Percentiles rank a stretch among this genome's conserved stretches.
These are phyloP conservation scores for Takifugu rubripes DNA, from an alignment of 2,797 vertebrate genomes.

Conservation along the genomic window DNA sequence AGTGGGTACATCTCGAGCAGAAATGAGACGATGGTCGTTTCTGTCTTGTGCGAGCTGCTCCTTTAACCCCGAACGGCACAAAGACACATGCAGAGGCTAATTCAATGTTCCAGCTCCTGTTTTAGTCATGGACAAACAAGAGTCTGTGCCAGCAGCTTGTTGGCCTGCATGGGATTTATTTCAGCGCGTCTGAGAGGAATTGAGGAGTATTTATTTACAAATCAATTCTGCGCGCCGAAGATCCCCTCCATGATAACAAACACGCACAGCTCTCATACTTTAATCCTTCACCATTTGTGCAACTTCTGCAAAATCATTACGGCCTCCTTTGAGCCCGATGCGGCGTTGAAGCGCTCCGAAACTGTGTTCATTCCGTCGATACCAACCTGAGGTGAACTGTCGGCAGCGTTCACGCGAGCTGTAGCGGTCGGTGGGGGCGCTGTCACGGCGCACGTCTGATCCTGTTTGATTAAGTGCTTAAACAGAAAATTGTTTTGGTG, in stretches of 20 bases:
- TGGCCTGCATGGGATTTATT: conserved; percentile 43
- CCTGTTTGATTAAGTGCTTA: conserved; percentile 20
- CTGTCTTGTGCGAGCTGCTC: background rate
- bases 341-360: conserved; percentile 11
- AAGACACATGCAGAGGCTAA: conserved; percentile 17
- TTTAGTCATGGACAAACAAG: conserved; percentile 42
- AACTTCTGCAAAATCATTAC: conserved; percentile 35
- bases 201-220: conserved; percentile 42
- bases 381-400: background rate
- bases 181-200: conserved; percentile 36
- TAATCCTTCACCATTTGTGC: conserved; percentile 31
- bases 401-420: background rate
- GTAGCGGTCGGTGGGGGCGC: conserved; percentile 1
- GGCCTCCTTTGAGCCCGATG: conserved; percentile 26
- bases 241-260: conserved; percentile 26
- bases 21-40: conserved; percentile 1
- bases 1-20: no score
- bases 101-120: conserved; percentile 40
- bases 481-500: conserved; percentile 9
- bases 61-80: conserved; percentile 2
- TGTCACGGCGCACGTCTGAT: conserved; percentile 21
- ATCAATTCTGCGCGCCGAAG: conserved; percentile 40
- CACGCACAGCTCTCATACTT: conserved; percentile 12
- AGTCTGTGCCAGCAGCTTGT: conserved; percentile 25
- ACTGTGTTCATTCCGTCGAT: conserved; percentile 12